These are phyloP conservation scores for Eupithecia subfuscata DNA, from an alignment of 2,888 invertebrate genomes.

Conservation along the genomic window DNA sequence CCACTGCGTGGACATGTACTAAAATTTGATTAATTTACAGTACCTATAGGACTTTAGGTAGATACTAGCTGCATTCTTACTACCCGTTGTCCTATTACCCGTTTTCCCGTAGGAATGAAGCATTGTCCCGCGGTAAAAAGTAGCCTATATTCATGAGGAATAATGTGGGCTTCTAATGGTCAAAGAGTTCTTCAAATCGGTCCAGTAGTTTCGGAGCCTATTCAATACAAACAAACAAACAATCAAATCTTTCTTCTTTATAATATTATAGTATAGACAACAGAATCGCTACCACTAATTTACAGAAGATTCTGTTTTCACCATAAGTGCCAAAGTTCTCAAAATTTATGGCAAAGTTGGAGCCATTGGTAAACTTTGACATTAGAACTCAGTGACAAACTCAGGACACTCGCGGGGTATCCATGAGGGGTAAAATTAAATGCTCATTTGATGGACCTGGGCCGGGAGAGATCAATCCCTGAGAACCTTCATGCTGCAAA, in stretches of 20 bases:
- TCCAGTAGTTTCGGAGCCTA: too few species aligned
- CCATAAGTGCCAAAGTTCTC: constrained; percentile 49
- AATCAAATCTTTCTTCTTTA: too few species aligned
- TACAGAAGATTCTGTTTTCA: constrained; percentile 37
- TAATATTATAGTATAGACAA: background rate
- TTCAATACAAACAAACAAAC: too few species aligned
- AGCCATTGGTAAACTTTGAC: constrained; percentile 54
- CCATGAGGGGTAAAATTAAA: background rate
- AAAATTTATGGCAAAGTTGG: constrained; percentile 40
- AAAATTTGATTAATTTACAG: background rate
- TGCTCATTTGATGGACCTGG: background rate
- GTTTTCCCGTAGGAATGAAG: too few species aligned
- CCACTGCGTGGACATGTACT: too few species aligned
- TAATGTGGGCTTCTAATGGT: too few species aligned
- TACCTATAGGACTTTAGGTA: background rate
- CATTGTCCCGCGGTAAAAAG: too few species aligned
- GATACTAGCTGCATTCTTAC: too few species aligned
- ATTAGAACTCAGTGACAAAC: constrained; percentile 45
- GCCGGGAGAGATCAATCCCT: too few species aligned
- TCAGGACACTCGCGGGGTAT: background rate
- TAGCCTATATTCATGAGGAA: too few species aligned
- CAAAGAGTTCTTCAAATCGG: too few species aligned
- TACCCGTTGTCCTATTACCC: too few species aligned
- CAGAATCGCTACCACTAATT: constrained; percentile 3
- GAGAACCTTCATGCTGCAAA: background rate